Base-by-base conservation (phyloP, 1,140 invertebrate genomes). In the Pygmarrhopalites habei region DNA sequence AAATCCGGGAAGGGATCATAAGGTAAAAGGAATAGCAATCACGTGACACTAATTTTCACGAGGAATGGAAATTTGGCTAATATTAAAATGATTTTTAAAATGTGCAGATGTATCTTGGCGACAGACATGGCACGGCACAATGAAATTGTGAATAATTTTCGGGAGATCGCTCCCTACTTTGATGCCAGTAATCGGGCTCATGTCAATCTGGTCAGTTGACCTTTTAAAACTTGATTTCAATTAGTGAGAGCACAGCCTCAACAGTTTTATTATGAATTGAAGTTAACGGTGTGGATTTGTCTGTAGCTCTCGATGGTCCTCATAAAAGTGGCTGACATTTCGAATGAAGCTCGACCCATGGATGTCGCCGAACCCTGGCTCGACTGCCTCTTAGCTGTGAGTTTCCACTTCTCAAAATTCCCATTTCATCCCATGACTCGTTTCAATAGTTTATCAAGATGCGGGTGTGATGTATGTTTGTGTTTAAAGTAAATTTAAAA, bases 281-380 rank as follows among this genome's bases (percentile, higher is more conserved):
- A n/a, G n/a, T n/a, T n/a, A n/a, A n/a, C n/a, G n/a, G n/a, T n/a
- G n/a, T n/a, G n/a, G n/a, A n/a, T n/a, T n/a, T n/a, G n/a, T n/a
- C n/a, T n/a, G n/a, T n/a, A 91, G 88, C 77, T 90, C 30, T 86
- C 85, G 66, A 90, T 90, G 88, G 83, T 91, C 52, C 78, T 91
- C 46, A 90, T 92, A 66, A 92, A 92, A 80, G 87, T 89, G 23
- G 86, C 88, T 41, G 89, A 92, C 73, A 90, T 92, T 70, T 91
- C 88, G 51, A 91, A 92, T 74, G 89, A 92, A 77, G 87, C 86
- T 0, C 77, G 89, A 56, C 88, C 88, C 19, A 86, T 90, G 82
- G 85, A 89, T 68, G 87, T 90, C 21, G 87, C 89, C 5, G 88
- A 90, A 68, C 87, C 87, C 0, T 92, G 89, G 89, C 74, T 91